phyloP scores from a whole-genome alignment of 2,888 invertebrate species.

The Apodemia hepburni region DNA sequence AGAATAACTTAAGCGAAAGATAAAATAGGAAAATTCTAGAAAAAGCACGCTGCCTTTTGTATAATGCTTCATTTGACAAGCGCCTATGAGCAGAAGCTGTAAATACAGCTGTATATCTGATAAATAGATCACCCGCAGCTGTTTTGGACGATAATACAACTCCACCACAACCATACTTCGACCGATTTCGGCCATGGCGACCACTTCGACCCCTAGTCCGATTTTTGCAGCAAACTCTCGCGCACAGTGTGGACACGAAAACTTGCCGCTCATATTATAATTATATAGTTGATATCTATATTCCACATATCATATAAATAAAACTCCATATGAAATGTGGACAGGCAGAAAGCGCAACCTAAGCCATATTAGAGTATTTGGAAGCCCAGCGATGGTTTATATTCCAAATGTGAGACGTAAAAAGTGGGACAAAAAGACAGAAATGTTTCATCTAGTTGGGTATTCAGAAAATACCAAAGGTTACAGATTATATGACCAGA shows the following conservation, averaged over 20 bases:
- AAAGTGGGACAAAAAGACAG: conserved; percentile 16
- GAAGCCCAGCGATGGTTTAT: neutral
- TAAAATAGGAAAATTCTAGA: neutral
- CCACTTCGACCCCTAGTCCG: no score
- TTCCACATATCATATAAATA: no score
- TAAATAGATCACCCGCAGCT: neutral
- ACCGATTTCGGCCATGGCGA: no score
- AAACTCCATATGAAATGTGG: neutral
- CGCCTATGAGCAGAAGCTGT: neutral
- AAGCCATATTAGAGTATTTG: neutral
- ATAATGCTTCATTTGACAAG: neutral
- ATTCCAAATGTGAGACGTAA: neutral
- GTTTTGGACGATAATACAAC: neutral
- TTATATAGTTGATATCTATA: no score
- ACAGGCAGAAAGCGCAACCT: neutral
- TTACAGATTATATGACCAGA: conserved; percentile 13
- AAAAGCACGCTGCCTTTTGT: neutral
- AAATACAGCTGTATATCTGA: neutral
- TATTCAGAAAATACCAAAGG: conserved; percentile 16
- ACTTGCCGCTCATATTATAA: no score
- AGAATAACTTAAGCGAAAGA: neutral
- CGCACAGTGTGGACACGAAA: no score
- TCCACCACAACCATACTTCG: no score
- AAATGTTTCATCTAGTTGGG: conserved; percentile 4
- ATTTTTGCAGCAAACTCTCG: no score